phyloP scores from a whole-genome alignment of 2,888 invertebrate species.

The Sarcophaga carnaria region DNA sequence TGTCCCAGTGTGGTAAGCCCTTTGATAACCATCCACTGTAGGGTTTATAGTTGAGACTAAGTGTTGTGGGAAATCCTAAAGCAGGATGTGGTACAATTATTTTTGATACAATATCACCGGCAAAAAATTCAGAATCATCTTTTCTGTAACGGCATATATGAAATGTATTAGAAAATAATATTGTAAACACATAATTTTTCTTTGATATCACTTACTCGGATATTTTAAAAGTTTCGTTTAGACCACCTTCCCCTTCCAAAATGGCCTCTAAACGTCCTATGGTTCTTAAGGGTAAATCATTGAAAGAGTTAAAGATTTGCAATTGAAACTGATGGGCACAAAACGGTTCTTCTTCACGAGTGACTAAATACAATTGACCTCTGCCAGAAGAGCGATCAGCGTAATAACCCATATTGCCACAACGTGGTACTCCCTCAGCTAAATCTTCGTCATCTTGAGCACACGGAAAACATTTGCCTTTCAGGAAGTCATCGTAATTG shows the following conservation, averaged over 20 bases:
- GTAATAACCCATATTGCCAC: slow-evolving; percentile 97
- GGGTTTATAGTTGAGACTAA: slow-evolving; percentile 91
- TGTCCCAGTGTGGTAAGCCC: slow-evolving; percentile 89
- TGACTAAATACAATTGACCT: slow-evolving; percentile 93
- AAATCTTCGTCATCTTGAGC: slow-evolving; percentile 79
- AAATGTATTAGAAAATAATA: background rate
- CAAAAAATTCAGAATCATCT: slow-evolving; percentile 88
- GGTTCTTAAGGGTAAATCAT: slow-evolving; percentile 84
- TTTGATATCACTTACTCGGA: slow-evolving; percentile 85
- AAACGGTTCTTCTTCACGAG: slow-evolving; percentile 95
- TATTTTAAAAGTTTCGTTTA: slow-evolving; percentile 94
- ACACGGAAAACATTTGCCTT: slow-evolving; percentile 90
- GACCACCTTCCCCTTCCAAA: slow-evolving; percentile 89
- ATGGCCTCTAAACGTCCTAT: slow-evolving; percentile 90
- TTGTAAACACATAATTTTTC: too few relatives aligned
- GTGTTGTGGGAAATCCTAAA: slow-evolving; percentile 87
- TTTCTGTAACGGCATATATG: slow-evolving; percentile 84
- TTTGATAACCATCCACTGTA: slow-evolving; percentile 96
- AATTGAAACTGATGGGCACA: slow-evolving; percentile 96
- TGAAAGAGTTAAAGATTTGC: slow-evolving; percentile 89
- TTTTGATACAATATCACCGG: slow-evolving; percentile 89
- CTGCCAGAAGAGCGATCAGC: slow-evolving; percentile 92
- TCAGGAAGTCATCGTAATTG: slow-evolving; percentile 91
- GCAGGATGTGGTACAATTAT: slow-evolving; percentile 95
- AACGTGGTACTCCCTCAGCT: slow-evolving; percentile 83